phyloP scores from a whole-genome alignment of 2,797 vertebrate genomes.

The Eidolon dupreanum region DNA sequence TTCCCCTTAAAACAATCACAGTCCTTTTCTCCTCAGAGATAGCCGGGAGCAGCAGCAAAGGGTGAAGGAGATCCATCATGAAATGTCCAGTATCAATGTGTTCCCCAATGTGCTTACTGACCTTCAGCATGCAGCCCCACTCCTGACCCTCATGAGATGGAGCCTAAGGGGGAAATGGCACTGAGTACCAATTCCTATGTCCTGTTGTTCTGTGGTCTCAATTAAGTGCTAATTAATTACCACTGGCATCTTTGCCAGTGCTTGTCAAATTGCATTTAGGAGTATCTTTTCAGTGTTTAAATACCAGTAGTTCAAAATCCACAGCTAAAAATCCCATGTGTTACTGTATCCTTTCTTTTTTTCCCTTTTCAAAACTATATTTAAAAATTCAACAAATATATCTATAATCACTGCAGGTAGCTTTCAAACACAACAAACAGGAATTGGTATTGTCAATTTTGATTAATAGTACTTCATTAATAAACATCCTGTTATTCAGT shows the following conservation, averaged over 20 bases:
- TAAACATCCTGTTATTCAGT: slow-evolving; percentile 96
- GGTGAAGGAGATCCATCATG: slow-evolving; percentile 90
- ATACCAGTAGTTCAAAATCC: slow-evolving; percentile 60
- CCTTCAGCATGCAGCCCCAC: slow-evolving; percentile 89
- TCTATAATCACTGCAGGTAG: slow-evolving; percentile 85
- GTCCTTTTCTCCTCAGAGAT: slow-evolving; percentile 85
- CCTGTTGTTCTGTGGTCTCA: slow-evolving; percentile 95
- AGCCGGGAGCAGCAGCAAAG: slow-evolving; percentile 88
- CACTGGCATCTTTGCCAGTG: slow-evolving; percentile 97
- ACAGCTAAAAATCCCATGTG: slow-evolving; percentile 81
- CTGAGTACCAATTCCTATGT: slow-evolving; percentile 91
- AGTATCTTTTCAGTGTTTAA: slow-evolving; percentile 88
- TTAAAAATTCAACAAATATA: slow-evolving; percentile 76
- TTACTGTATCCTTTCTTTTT: slow-evolving; percentile 59
- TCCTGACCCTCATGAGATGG: slow-evolving; percentile 93
- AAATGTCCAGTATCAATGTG: slow-evolving; percentile 91
- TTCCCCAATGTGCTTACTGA: slow-evolving; percentile 93
- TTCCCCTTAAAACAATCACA: slow-evolving; percentile 80
- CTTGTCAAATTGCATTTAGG: slow-evolving; percentile 96
- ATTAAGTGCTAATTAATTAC: slow-evolving; percentile 99
- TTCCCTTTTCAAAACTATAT: slow-evolving; percentile 53
- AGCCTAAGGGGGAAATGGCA: slow-evolving; percentile 93
- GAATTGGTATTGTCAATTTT: slow-evolving; percentile 92
- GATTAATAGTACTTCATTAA: slow-evolving; percentile 97
- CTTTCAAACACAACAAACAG: slow-evolving; percentile 87